Conservation (phyloP, 2,113 vertebrate species). For the Variabilichromis moorii region DNA sequence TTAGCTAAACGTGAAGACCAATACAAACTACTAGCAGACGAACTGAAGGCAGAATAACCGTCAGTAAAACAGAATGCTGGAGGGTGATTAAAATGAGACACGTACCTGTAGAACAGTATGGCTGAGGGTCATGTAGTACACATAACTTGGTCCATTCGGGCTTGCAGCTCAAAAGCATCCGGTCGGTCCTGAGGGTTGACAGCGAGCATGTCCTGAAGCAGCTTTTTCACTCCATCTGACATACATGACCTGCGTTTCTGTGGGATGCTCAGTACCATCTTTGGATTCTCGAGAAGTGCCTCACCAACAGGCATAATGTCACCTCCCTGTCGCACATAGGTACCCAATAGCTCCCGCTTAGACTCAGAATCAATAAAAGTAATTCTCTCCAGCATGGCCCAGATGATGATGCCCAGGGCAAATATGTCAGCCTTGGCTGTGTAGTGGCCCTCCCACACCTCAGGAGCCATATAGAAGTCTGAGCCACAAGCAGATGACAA, state of each 20-base stretch:
- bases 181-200: slow-evolving; percentile 94
- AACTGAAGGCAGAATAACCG: not conserved
- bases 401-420: slow-evolving; percentile 93
- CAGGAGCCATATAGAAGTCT: slow-evolving; percentile 94
- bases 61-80: not conserved
- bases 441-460: slow-evolving; percentile 98
- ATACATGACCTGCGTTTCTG: slow-evolving; percentile 90
- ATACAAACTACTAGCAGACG: not conserved
- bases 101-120: slow-evolving; percentile 5
- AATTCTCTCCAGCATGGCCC: slow-evolving; percentile 96
- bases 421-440: slow-evolving; percentile 98
- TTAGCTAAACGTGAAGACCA: not conserved
- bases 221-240: slow-evolving; percentile 85
- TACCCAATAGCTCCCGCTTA: slow-evolving; percentile 89
- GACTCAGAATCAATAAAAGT: slow-evolving; percentile 91
- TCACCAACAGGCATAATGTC: slow-evolving; percentile 94
- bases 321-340: slow-evolving; percentile 84
- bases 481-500: slow-evolving; percentile 91
- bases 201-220: slow-evolving; percentile 92
- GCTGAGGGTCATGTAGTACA: slow-evolving; percentile 48
- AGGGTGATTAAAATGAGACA: not conserved
- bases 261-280: slow-evolving; percentile 94
- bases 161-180: slow-evolving; percentile 88
- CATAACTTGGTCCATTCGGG: slow-evolving; percentile 85
- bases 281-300: slow-evolving; percentile 94